Conservation (phyloP, 2,113 vertebrate species). For the Perca flavescens region DNA sequence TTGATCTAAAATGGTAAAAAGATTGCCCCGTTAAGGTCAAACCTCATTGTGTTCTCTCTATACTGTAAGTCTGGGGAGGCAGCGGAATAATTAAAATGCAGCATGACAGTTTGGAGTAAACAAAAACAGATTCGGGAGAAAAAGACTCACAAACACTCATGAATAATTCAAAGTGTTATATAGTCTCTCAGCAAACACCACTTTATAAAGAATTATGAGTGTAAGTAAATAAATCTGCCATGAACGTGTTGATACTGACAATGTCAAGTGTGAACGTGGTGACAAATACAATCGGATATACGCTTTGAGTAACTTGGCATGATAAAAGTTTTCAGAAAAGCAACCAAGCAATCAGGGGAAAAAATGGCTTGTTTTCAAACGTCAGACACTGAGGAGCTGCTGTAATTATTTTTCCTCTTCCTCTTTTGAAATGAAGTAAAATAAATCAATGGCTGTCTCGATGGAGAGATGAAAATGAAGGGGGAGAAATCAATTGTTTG, state of each 20-base stretch:
- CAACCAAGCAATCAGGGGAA: too few species aligned
- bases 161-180: constrained; percentile 67
- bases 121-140: constrained; percentile 48
- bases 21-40: constrained; percentile 62
- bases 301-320: constrained; percentile 4
- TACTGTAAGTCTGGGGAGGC: constrained; percentile 13
- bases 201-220: constrained; percentile 61
- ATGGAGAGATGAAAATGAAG: constrained; percentile 65
- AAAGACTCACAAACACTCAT: constrained; percentile 46
- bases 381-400: constrained; percentile 11
- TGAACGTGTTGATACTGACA: constrained; percentile 51
- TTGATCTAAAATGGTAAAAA: constrained; percentile 49
- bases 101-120: constrained; percentile 48
- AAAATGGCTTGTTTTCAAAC: constrained; percentile 17
- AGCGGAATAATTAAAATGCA: constrained; percentile 63
- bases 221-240: constrained; percentile 57
- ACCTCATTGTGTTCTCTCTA: constrained; percentile 32
- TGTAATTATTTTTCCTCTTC: constrained; percentile 57
- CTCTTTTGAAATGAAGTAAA: constrained; percentile 50
- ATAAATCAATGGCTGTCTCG: constrained; percentile 53
- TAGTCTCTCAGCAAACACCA: constrained; percentile 44
- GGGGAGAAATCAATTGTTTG: constrained; percentile 38
- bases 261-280: constrained; percentile 16
- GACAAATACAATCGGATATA: constrained; percentile 23
- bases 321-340: constrained; percentile 23